These are phyloP conservation scores for Protonemura montana DNA, from an alignment of 2,888 invertebrate species.

Conservation along the genomic window DNA sequence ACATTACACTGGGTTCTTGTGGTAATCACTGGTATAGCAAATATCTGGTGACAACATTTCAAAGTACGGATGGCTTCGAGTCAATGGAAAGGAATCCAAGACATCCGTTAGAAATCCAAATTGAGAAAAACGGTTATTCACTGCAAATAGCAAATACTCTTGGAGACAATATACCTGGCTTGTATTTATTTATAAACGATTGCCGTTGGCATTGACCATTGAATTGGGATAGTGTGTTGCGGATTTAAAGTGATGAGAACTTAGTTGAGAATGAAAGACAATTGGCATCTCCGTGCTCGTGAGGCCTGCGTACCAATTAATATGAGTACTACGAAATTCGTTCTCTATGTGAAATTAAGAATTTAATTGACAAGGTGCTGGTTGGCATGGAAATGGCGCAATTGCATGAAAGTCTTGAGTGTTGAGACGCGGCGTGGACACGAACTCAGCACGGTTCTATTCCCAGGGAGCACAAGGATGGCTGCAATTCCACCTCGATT, in stretches of 20 bases:
- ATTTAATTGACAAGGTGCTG: not conserved
- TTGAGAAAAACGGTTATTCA: not conserved
- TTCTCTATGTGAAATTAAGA: not conserved
- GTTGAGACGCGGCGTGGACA: not conserved
- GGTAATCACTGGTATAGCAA: not conserved
- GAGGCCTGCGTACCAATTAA: not conserved
- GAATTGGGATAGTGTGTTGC: not conserved
- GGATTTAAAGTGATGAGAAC: not conserved
- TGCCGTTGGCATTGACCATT: not conserved
- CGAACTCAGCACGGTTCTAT: not conserved
- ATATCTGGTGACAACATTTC: not conserved
- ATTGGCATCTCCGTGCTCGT: not conserved
- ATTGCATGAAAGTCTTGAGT: not conserved
- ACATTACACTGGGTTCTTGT: not conserved
- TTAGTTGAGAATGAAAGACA: not conserved
- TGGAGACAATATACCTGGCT: not conserved
- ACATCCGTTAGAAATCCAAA: not conserved
- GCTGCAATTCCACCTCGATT: not conserved
- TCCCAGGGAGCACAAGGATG: conserved; percentile 7
- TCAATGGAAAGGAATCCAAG: not conserved
- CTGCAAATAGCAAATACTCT: not conserved
- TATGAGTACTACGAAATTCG: not conserved
- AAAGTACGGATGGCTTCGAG: not conserved
- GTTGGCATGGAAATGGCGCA: not conserved
- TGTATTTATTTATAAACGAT: not conserved